Evolutionary conservation across 1,140 invertebrate genomes (phyloP).

Genomic region (Mya arenaria): DNA sequence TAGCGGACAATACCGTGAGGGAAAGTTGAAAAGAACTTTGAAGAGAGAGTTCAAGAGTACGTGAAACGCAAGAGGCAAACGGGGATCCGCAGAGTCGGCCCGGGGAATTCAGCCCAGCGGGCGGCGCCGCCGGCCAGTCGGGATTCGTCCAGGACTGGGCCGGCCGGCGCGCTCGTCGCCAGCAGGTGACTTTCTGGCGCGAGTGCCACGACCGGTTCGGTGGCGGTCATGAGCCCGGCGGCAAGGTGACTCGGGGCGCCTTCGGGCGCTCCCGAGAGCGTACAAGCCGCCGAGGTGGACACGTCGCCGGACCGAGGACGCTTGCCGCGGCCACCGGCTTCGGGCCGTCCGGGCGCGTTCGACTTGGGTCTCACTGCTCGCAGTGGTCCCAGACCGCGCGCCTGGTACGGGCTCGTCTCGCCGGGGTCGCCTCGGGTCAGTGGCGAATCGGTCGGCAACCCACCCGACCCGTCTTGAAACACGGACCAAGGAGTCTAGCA

Average conservation of each 20-base stretch:
- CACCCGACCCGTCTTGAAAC: conserved; percentile 93
- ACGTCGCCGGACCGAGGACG: neutral
- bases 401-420: conserved; percentile 44
- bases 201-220: conserved; percentile 63
- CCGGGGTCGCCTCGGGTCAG: conserved; percentile 57
- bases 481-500: conserved; percentile 96
- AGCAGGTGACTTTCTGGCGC: conserved; percentile 49
- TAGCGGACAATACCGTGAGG: conserved; percentile 95
- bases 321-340: neutral
- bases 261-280: neutral
- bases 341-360: neutral
- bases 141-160: neutral
- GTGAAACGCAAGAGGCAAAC: conserved; percentile 91
- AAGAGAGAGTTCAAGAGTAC: conserved; percentile 94
- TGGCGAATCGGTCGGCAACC: conserved; percentile 79
- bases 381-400: conserved; percentile 5
- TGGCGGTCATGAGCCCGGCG: conserved; percentile 55
- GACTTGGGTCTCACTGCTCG: neutral
- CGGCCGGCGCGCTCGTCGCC: conserved; percentile 19
- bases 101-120: conserved; percentile 79
- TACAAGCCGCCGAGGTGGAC: neutral
- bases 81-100: conserved; percentile 78
- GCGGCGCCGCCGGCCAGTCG: conserved; percentile 13
- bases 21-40: conserved; percentile 95
- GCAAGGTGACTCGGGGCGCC: conserved; percentile 41